Base-by-base conservation (phyloP, 2,888 invertebrate genomes). In the Neuroscelio doddi region DNA sequence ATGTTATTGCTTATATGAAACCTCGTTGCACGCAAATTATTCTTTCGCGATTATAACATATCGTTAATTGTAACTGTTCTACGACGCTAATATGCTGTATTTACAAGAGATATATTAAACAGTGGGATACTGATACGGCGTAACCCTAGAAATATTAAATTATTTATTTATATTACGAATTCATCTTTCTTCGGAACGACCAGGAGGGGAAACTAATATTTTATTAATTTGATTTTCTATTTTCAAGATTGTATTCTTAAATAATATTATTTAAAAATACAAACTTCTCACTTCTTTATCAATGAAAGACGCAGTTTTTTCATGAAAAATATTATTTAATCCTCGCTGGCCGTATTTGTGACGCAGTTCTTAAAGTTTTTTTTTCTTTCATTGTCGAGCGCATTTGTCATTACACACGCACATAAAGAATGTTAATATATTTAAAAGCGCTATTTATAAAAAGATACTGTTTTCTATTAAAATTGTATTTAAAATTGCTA, bases 201-300 rank as follows among this genome's bases (percentile, higher is more conserved):
- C 81, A 82, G 82, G 79, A 83, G 83, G 84, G 78, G 84, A 83
- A 83, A 82, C 76, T 83, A 83, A 83, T 83, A 84, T 80, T 80
- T 64, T 12, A 10, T 38, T 16, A 24, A 38, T n/a, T n/a, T n/a
- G n/a, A n/a, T n/a, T n/a, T n/a, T n/a, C n/a, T n/a, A n/a, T n/a
- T n/a, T n/a, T n/a, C n/a, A n/a, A n/a, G n/a, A n/a, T n/a, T n/a
- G n/a, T n/a, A n/a, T n/a, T n/a, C n/a, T n/a, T n/a, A n/a, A n/a
- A n/a, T n/a, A 16, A 15, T 45, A 45, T 36, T 15, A 27, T 47
- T 44, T 12, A n/a, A 21, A 29, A 36, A 41, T 29, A 51, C 50
- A 50, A 51, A 59, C 21, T 34, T 24, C 24, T 32, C 32, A 4
- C 21, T 21, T 21, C 21, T 2, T 16, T 16, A 12, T 36, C 39